Conservation (phyloP, 2,113 vertebrate genomes). For the Pholis gunnellus region DNA sequence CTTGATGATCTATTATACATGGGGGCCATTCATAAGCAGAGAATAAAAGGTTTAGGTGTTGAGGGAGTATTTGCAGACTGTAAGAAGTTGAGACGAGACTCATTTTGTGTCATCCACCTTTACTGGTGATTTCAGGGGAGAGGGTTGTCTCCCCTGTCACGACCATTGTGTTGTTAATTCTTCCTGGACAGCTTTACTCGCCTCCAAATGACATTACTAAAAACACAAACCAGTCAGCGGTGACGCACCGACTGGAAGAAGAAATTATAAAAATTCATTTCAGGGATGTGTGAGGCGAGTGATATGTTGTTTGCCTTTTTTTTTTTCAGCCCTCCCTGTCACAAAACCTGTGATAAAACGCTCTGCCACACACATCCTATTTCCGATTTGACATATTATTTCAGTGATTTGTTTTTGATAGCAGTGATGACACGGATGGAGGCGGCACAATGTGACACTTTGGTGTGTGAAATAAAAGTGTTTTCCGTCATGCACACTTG, state of each 20-base stretch:
- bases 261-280: slow-evolving; percentile 52
- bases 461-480: slow-evolving; percentile 60
- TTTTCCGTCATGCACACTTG: slow-evolving; percentile 27
- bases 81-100: slow-evolving; percentile 25
- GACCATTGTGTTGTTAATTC: slow-evolving; percentile 50
- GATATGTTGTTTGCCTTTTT: slow-evolving; percentile 53
- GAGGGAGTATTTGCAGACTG: neutral
- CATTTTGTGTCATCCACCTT: slow-evolving; percentile 23
- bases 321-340: slow-evolving; percentile 4
- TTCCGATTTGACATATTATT: slow-evolving; percentile 33
- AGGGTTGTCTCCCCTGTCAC: slow-evolving; percentile 21
- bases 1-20: slow-evolving; percentile 75
- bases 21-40: slow-evolving; percentile 42
- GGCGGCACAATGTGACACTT: slow-evolving; percentile 27
- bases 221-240: slow-evolving; percentile 51
- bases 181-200: slow-evolving; percentile 34
- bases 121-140: slow-evolving; percentile 17
- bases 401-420: slow-evolving; percentile 54
- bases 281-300: slow-evolving; percentile 26
- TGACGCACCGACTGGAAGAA: slow-evolving; percentile 45
- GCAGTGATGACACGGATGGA: slow-evolving; percentile 41
- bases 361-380: slow-evolving; percentile 39
- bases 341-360: slow-evolving; percentile 36
- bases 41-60: slow-evolving; percentile 46
- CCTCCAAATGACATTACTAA: slow-evolving; percentile 53